These are phyloP conservation scores for Phasia obesa DNA, from an alignment of 2,888 invertebrate species.

Conservation along the genomic window DNA sequence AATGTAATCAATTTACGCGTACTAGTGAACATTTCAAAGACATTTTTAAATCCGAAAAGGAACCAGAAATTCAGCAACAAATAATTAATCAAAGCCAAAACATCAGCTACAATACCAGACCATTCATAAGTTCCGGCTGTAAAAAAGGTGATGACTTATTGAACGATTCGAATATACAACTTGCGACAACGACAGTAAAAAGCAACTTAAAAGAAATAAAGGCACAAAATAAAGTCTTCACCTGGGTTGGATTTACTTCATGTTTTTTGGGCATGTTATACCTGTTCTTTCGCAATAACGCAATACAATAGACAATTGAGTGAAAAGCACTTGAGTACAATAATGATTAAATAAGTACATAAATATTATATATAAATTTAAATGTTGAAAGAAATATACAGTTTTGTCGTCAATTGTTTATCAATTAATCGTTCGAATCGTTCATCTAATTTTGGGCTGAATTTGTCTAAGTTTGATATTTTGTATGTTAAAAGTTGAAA, in stretches of 20 bases:
- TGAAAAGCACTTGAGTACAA: conserved; percentile 62
- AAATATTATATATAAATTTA: conserved; percentile 13
- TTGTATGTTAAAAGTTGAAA: conserved; percentile 11
- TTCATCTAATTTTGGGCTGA: conserved; percentile 25
- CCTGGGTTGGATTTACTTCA: conserved; percentile 94
- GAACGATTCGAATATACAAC: conserved; percentile 34
- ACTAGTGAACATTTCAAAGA: conserved; percentile 60
- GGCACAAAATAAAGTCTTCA: conserved; percentile 85
- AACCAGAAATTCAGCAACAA: conserved; percentile 42
- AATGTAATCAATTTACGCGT: conserved; percentile 66
- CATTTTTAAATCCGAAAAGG: conserved; percentile 54
- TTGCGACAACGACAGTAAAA: conserved; percentile 44
- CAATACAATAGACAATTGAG: conserved; percentile 57
- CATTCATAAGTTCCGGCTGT: conserved; percentile 39
- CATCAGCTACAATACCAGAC: conserved; percentile 36
- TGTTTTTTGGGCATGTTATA: conserved; percentile 84
- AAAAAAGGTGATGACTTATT: conserved; percentile 41
- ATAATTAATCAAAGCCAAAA: conserved; percentile 32
- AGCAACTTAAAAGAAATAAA: conserved; percentile 61
- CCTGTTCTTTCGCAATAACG: conserved; percentile 66
- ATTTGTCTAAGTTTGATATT: conserved; percentile 32
- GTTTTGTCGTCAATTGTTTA: conserved; percentile 49
- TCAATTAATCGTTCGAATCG: conserved; percentile 37
- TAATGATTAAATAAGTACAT: conserved; percentile 37
- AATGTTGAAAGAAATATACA: conserved; percentile 54